A percentile compares a stretch with the other conserved stretches of the same genome.
Conservation (phyloP, 2,888 invertebrate genomes). For the Petrolisthes cinctipes region DNA sequence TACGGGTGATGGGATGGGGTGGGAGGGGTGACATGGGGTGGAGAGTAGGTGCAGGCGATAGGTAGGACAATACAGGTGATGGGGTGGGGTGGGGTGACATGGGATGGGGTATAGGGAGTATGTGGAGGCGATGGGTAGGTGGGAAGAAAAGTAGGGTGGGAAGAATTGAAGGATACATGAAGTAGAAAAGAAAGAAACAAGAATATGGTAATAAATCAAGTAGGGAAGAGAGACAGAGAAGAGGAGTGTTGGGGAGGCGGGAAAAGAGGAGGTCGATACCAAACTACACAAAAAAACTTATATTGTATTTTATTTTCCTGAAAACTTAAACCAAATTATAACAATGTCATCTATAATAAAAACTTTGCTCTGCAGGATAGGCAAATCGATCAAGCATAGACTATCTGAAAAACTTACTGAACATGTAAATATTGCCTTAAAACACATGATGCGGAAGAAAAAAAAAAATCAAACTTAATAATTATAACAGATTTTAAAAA, state of each 20-base stretch:
- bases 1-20: background rate
- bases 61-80: background rate
- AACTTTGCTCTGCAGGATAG: too few species aligned
- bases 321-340: too few species aligned
- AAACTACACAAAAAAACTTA: too few species aligned
- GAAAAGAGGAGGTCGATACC: background rate
- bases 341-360: too few species aligned
- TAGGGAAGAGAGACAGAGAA: background rate
- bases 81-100: background rate
- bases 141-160: background rate
- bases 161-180: background rate
- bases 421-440: too few species aligned
- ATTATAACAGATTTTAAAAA: too few species aligned
- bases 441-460: too few species aligned
- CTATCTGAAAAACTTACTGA: too few species aligned
- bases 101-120: background rate
- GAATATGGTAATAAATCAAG: background rate
- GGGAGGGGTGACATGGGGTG: background rate
- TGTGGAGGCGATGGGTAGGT: background rate
- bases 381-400: too few species aligned
- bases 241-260: background rate
- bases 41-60: background rate
- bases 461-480: too few species aligned
- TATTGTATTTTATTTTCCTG: too few species aligned
- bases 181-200: background rate